Conservation (phyloP, 64 coral and sea anemone species). For the Montipora efflorescens region DNA sequence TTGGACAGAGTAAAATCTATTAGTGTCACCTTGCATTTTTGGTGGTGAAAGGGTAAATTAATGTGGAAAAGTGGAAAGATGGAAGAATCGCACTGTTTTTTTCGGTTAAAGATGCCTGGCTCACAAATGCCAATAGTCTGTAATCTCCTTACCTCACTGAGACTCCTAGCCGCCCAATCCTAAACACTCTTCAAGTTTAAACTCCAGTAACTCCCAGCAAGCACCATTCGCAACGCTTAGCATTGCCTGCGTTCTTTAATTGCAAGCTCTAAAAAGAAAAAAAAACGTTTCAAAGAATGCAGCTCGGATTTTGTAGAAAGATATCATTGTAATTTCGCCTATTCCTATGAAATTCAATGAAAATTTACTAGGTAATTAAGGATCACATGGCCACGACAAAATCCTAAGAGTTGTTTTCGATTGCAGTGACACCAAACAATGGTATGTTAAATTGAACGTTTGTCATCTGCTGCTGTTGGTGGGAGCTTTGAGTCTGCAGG, state of each 20-base stretch:
- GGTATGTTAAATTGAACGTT: conserved; percentile 11
- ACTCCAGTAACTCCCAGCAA: background rate
- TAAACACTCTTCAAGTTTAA: background rate
- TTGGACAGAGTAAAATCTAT: no score
- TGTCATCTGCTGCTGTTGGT: background rate
- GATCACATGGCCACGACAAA: conserved; percentile 14
- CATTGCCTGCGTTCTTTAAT: background rate
- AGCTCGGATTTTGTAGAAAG: background rate
- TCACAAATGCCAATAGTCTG: background rate
- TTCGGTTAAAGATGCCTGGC: background rate
- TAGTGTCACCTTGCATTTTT: no score
- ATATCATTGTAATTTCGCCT: background rate
- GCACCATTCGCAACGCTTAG: background rate
- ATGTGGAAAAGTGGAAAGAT: background rate
- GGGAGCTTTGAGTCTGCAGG: conserved; percentile 6
- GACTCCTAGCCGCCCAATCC: background rate
- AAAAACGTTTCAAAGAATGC: background rate
- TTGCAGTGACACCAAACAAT: background rate
- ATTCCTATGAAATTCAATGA: conserved; percentile 8
- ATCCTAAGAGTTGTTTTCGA: conserved; percentile 3
- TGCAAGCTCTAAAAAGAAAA: background rate
- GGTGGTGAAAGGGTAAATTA: background rate
- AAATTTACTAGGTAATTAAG: background rate
- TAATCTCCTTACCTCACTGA: background rate
- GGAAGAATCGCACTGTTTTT: background rate